Conservation (phyloP, 92 coral and sea anemone species). For the Porites evermanni region DNA sequence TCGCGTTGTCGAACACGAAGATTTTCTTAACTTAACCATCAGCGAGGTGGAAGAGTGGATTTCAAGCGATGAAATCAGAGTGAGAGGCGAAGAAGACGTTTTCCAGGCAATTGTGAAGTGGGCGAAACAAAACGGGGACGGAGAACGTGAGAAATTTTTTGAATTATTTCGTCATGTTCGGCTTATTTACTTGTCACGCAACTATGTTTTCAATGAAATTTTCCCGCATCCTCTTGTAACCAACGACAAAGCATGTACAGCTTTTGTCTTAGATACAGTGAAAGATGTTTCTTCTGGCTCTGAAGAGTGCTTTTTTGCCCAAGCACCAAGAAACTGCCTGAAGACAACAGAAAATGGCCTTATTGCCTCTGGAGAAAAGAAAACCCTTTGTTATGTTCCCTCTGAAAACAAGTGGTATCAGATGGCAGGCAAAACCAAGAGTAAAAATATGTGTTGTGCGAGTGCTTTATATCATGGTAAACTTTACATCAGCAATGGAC, state of each 20-base stretch:
- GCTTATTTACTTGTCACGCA: not conserved
- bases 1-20: not conserved
- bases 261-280: not conserved
- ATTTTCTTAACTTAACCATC: not conserved
- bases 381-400: not conserved
- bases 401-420: slow-evolving; percentile 10
- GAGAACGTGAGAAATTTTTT: not conserved
- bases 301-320: not conserved
- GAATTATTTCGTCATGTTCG: slow-evolving; percentile 4
- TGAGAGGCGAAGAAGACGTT: not conserved
- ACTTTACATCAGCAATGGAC: not conserved
- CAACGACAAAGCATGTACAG: not conserved
- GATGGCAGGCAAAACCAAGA: not conserved
- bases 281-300: not conserved
- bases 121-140: not conserved
- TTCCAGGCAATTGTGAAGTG: slow-evolving; percentile 5
- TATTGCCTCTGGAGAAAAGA: not conserved
- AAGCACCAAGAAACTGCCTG: slow-evolving; percentile 14
- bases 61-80: not conserved
- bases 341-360: not conserved
- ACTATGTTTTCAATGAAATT: not conserved
- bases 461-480: slow-evolving; percentile 7
- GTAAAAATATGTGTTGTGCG: fast-evolving
- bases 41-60: slow-evolving; percentile 3
- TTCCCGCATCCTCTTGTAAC: not conserved